Percentiles rank a stretch among this genome's conserved stretches.
phyloP scores from a whole-genome alignment of 1,140 invertebrate genomes.

The Camponotus floridanus region DNA sequence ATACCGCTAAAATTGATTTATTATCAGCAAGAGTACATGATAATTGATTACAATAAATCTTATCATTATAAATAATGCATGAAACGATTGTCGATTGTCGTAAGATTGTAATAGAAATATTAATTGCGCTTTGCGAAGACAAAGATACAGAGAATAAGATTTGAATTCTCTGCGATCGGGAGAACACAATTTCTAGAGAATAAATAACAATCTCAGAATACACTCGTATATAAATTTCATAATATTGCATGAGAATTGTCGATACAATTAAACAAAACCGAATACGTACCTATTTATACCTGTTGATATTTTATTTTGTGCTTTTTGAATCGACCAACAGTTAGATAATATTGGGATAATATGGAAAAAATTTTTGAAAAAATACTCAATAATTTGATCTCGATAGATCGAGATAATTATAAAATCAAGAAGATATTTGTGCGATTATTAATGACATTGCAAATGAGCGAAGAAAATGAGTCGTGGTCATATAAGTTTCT shows the following conservation, averaged over 20 bases:
- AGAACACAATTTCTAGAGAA: constrained; percentile 1
- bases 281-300: constrained; percentile 26
- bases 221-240: background rate
- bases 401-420: background rate
- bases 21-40: background rate
- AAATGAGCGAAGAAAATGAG: background rate
- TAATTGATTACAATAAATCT: background rate
- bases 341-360: background rate
- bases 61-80: background rate
- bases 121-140: background rate
- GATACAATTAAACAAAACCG: constrained; percentile 34
- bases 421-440: background rate
- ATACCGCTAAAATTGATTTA: background rate
- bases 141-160: background rate
- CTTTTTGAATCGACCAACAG: background rate
- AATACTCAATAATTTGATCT: background rate
- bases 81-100: background rate
- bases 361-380: no score
- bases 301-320: constrained; percentile 56
- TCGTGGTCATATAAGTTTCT: no score
- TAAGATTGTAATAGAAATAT: background rate
- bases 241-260: constrained; percentile 20
- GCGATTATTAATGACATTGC: background rate
- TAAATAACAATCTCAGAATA: background rate
- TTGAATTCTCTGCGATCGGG: no score